phyloP scores from a whole-genome alignment of 2,113 vertebrate species.

The Eonycteris spelaea region DNA sequence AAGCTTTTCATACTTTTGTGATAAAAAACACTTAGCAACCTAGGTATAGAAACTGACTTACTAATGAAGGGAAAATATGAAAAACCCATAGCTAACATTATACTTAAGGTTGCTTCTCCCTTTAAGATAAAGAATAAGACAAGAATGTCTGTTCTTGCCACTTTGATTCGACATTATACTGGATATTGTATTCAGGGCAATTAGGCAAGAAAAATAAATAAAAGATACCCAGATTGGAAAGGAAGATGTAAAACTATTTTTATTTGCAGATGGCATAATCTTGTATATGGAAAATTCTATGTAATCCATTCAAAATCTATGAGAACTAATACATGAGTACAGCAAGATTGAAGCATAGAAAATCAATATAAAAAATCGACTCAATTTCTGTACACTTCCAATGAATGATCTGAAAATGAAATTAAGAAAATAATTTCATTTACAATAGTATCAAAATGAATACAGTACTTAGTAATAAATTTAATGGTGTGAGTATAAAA shows the following conservation, averaged over 20 bases:
- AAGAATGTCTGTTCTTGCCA: not conserved
- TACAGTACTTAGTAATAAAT: not conserved
- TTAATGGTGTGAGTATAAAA: not conserved
- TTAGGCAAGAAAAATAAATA: not conserved
- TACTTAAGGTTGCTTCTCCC: not conserved
- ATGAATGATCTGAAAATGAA: conserved; percentile 1
- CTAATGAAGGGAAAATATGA: not conserved
- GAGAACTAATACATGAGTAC: not conserved
- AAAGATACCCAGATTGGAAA: not conserved
- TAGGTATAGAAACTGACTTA: not conserved
- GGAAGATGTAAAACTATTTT: not conserved
- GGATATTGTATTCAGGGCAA: not conserved
- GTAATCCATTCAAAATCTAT: not conserved
- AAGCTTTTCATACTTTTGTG: not conserved
- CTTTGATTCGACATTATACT: not conserved
- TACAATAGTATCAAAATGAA: not conserved
- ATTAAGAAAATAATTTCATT: not conserved
- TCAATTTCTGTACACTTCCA: not conserved
- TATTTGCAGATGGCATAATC: not conserved
- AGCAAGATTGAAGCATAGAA: not conserved
- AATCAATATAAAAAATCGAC: not conserved
- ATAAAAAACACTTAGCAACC: not conserved
- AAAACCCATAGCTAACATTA: not conserved
- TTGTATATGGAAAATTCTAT: not conserved
- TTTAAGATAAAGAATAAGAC: not conserved